These are phyloP conservation scores for Buphagus erythrorhynchus DNA, from an alignment of 2,797 vertebrate species.

Conservation along the genomic window DNA sequence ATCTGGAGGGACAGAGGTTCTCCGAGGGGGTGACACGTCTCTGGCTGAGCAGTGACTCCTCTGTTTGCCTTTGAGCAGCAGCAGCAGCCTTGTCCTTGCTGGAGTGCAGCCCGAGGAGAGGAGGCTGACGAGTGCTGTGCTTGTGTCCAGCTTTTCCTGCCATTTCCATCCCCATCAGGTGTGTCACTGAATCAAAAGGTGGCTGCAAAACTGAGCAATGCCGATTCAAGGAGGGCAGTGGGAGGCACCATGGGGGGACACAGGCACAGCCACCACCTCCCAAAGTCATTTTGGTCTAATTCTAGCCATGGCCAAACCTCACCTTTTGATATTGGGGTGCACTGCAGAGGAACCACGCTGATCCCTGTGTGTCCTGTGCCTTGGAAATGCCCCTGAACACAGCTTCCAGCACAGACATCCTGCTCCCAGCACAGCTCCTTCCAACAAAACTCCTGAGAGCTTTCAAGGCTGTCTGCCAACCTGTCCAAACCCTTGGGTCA, in stretches of 20 bases:
- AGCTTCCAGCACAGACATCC: fast-evolving
- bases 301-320: fast-evolving
- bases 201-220: fast-evolving
- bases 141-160: neutral
- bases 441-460: neutral
- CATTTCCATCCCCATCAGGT: fast-evolving
- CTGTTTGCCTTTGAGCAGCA: neutral
- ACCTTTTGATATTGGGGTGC: fast-evolving
- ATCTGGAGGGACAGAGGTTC: neutral
- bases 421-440: neutral
- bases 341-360: neutral
- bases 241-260: neutral
- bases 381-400: fast-evolving
- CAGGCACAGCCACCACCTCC: neutral
- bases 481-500: neutral
- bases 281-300: fast-evolving
- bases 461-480: neutral
- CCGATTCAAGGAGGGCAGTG: fast-evolving
- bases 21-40: neutral
- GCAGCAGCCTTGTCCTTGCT: neutral
- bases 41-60: neutral
- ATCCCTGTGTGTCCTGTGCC: fast-evolving
- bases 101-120: fast-evolving
- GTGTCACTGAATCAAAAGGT: fast-evolving
- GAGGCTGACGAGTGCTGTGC: fast-evolving